Conservation (phyloP, 2,113 vertebrate species). For the Coreoperca whiteheadi region DNA sequence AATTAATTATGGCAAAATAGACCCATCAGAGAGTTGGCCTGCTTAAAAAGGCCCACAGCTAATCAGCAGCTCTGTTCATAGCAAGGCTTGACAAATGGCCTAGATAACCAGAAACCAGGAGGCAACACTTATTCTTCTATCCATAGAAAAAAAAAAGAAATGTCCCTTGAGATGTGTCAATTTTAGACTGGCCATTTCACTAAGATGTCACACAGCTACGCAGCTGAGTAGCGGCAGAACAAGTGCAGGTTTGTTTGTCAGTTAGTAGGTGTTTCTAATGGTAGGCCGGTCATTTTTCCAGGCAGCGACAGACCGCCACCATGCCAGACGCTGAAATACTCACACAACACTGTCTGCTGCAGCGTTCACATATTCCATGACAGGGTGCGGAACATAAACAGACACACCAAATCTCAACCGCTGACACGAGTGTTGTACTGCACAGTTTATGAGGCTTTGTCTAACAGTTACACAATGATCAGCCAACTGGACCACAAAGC, state of each 20-base stretch:
- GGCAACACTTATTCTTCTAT: constrained; percentile 60
- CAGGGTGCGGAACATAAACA: constrained; percentile 32
- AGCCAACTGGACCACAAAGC: constrained; percentile 27
- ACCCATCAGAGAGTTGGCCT: constrained; percentile 75
- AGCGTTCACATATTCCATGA: constrained; percentile 38
- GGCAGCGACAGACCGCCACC: constrained; percentile 29
- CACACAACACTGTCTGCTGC: constrained; percentile 8
- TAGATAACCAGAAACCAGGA: constrained; percentile 74
- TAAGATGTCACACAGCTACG: constrained; percentile 10
- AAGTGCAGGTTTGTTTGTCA: constrained; percentile 40
- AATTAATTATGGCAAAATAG: constrained; percentile 78
- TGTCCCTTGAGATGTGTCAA: constrained; percentile 30
- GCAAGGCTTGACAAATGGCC: constrained; percentile 70
- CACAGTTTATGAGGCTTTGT: constrained; percentile 10
- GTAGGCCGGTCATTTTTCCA: constrained; percentile 31
- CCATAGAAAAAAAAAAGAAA: constrained; percentile 36
- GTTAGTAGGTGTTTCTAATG: constrained; percentile 26
- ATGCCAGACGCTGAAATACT: constrained; percentile 38
- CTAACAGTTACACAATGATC: constrained; percentile 33
- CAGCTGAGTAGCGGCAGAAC: constrained; percentile 25
- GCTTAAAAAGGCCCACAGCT: constrained; percentile 72
- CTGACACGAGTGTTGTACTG: background rate
- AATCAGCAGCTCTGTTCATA: constrained; percentile 71
- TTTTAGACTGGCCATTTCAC: constrained; percentile 53
- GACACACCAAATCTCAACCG: constrained; percentile 1